phyloP scores from a whole-genome alignment of 2,888 invertebrate species.

The Dolomedes plantarius region DNA sequence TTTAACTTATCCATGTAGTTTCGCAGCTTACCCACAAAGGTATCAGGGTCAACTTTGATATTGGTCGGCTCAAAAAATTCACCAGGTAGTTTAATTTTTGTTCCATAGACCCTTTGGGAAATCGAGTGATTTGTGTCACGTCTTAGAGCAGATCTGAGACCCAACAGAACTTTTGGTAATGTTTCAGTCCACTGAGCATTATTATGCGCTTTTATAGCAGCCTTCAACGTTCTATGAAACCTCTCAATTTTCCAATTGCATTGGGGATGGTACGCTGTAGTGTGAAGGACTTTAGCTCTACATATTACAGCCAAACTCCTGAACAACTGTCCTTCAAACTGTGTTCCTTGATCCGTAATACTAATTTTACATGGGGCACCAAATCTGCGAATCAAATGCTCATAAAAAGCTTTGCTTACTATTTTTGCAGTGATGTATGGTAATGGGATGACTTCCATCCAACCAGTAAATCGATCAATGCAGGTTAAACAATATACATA shows the following conservation, averaged over 20 bases:
- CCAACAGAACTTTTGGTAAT: no score
- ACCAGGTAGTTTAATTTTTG: no score
- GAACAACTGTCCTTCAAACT: neutral
- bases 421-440: constrained; percentile 17
- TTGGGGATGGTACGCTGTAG: no score
- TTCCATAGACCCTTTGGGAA: no score
- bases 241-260: no score
- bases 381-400: neutral
- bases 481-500: constrained; percentile 26
- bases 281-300: constrained; percentile 2
- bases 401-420: constrained; percentile 7
- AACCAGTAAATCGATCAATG: constrained; percentile 16
- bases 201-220: neutral
- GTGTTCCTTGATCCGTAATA: neutral
- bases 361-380: neutral
- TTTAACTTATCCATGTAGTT: no score
- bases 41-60: no score
- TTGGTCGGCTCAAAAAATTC: no score
- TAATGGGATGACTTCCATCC: constrained; percentile 2
- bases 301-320: neutral
- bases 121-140: no score
- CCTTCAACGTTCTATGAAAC: no score
- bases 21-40: no score
- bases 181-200: no score
- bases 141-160: constrained; percentile 9